phyloP scores from a whole-genome alignment of 2,113 vertebrate species.

The Aldabrachelys gigantea region DNA sequence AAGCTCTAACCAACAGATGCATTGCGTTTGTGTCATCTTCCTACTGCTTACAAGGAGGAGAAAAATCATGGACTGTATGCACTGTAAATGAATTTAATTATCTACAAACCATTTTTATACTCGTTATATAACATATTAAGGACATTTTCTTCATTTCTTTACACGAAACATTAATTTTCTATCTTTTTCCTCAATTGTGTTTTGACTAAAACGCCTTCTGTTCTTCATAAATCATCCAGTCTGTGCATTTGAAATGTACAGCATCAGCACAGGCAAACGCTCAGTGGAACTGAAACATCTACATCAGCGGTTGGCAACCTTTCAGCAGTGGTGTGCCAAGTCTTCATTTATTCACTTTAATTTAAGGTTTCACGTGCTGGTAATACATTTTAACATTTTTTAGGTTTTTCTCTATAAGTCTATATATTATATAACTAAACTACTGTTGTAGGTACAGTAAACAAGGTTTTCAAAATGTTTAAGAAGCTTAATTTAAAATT shows the following conservation, averaged over 20 bases:
- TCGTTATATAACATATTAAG: neutral
- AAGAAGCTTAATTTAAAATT: no score
- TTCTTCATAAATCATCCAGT: slow-evolving; percentile 4
- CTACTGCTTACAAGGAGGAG: neutral
- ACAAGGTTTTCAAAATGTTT: no score
- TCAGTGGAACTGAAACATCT: neutral
- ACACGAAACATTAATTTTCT: neutral
- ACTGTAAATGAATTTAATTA: neutral
- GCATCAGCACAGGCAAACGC: slow-evolving; percentile 3
- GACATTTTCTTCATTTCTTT: neutral
- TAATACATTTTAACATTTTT: no score
- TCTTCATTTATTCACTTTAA: no score
- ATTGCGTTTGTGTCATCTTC: neutral
- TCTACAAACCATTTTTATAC: neutral
- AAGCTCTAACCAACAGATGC: neutral
- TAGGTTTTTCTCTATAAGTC: no score
- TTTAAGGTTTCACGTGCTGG: no score
- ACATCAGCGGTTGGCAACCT: neutral
- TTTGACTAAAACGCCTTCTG: slow-evolving; percentile 15
- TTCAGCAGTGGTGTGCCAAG: no score
- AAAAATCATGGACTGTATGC: neutral
- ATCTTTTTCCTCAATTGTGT: neutral
- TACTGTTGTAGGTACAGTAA: no score
- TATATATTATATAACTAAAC: no score
- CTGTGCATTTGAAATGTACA: neutral